Conservation (phyloP, 2,797 vertebrate species). For the Eidolon dupreanum region DNA sequence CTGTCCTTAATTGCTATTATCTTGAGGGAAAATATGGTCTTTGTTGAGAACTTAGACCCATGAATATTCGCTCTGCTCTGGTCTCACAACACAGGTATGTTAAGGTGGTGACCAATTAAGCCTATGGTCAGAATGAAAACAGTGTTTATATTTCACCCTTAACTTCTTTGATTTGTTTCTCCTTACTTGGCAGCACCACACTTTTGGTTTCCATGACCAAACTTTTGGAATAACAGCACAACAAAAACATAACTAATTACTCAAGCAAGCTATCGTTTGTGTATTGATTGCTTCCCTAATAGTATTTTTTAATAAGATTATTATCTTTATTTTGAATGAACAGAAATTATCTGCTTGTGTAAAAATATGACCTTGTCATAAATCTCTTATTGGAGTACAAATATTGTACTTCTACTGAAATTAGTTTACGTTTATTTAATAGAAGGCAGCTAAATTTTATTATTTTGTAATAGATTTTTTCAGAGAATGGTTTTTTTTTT, state of each 20-base stretch:
- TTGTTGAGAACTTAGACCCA: not conserved
- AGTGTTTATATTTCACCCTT: not conserved
- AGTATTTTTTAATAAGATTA: not conserved
- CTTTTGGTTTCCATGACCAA: not conserved
- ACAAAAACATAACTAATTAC: not conserved
- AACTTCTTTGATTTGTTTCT: not conserved
- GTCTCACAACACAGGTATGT: not conserved
- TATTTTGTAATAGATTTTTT: not conserved
- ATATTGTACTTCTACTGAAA: not conserved
- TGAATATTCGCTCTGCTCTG: not conserved
- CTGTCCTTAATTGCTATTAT: conserved; percentile 19
- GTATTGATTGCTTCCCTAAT: not conserved
- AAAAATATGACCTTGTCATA: not conserved
- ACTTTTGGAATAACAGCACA: not conserved
- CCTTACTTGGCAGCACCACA: not conserved
- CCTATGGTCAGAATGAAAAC: not conserved
- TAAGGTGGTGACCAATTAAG: not conserved
- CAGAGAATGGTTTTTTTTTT: not conserved
- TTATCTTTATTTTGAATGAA: conserved; percentile 40
- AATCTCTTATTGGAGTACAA: not conserved
- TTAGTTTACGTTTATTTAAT: conserved; percentile 1
- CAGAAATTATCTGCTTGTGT: not conserved
- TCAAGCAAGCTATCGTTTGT: conserved; percentile 23
- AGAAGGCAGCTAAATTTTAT: not conserved
- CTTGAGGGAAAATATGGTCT: not conserved